These are phyloP conservation scores for Epistrophe grossulariae DNA, from an alignment of 2,888 invertebrate genomes.

Conservation along the genomic window DNA sequence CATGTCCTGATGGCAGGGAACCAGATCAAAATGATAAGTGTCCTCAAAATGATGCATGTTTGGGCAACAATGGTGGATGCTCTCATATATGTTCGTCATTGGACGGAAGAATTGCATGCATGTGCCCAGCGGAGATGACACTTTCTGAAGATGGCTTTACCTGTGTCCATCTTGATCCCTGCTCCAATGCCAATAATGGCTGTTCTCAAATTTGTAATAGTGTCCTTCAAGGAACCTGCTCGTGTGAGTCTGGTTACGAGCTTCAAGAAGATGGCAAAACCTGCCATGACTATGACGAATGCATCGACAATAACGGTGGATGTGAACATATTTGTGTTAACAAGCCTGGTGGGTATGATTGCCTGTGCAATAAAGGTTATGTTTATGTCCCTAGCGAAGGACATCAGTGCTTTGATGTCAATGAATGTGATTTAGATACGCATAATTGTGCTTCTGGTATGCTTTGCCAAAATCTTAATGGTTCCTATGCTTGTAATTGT, in stretches of 20 bases:
- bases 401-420: constrained; percentile 81
- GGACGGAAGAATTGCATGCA: constrained; percentile 84
- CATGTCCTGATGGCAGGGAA: constrained; percentile 85
- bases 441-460: constrained; percentile 80
- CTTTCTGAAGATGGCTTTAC: constrained; percentile 83
- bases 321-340: constrained; percentile 84
- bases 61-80: constrained; percentile 85
- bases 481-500: constrained; percentile 84
- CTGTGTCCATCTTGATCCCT: constrained; percentile 85
- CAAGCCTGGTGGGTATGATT: constrained; percentile 84
- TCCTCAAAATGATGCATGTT: constrained; percentile 84
- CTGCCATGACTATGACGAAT: constrained; percentile 86
- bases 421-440: constrained; percentile 84
- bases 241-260: constrained; percentile 82
- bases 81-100: constrained; percentile 85
- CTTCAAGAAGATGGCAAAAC: constrained; percentile 83
- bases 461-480: constrained; percentile 82
- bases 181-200: constrained; percentile 85
- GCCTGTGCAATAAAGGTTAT: constrained; percentile 85
- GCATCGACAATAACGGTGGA: constrained; percentile 83
- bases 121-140: constrained; percentile 82
- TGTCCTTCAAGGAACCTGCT: constrained; percentile 80
- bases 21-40: constrained; percentile 80
- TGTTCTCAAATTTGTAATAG: constrained; percentile 87
- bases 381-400: constrained; percentile 80